Base-by-base conservation (phyloP, 1,140 invertebrate genomes). In the Planococcus citri region DNA sequence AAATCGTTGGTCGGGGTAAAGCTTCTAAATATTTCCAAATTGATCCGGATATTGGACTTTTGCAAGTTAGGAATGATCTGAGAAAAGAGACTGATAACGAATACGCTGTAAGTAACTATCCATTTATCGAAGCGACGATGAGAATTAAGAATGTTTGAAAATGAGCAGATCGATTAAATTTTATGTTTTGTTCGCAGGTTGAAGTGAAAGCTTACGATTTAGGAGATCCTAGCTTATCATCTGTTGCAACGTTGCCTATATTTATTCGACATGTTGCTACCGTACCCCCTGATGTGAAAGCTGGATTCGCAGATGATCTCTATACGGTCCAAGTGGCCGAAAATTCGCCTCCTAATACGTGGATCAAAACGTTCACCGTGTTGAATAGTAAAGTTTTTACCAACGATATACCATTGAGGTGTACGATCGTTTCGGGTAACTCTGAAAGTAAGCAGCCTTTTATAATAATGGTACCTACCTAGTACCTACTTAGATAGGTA, bases 121-220 rank as follows among this genome's bases (percentile, higher is more conserved):
- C 27, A 37, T 68, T 22, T 69, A n/a, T 25, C 14, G 14, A 17
- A 61, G 0, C 27, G 24, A 58, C n/a, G 70, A 60, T 70, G 8
- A 29, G 57, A 64, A 14, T 25, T 37, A 64, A 10, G 17, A 64
- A 9, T 17, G 10, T 70, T 22, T 58, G 25, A n/a, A 69, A n/a
- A 70, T 12, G 41, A 9, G 24, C 24, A 10, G n/a, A 22, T 9
- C 17, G 1, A 25, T 3, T 21, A 8, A 25, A 38, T 4, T 41
- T 25, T n/a, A n/a, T n/a, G n/a, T n/a, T n/a, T n/a, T n/a, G n/a
- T n/a, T n/a, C n/a, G n/a, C 74, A 88, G 86, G 85, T 95, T 60
- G 88, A 92, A 76, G 86, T 97, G 0, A 84, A 87, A 71, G 92
- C 90, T 0, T 92, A 90, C 75, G 93, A 97, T 76, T 83, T 91